phyloP scores from a whole-genome alignment of 2,797 vertebrate species.

The Hybognathus amarus region DNA sequence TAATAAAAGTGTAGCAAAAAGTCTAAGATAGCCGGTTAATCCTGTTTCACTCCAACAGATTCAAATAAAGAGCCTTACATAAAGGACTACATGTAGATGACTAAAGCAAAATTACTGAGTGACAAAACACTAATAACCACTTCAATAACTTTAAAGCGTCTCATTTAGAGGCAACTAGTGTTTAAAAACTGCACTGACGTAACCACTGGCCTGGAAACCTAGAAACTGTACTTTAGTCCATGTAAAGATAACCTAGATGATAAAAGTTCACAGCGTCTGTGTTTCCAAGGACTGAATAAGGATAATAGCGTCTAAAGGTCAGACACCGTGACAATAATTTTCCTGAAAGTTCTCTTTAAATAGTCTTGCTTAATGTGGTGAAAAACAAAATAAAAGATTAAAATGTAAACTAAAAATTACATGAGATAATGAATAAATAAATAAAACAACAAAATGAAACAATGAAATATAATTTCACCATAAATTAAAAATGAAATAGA shows the following conservation, averaged over 20 bases:
- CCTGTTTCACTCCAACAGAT: not conserved
- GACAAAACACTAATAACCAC: not conserved
- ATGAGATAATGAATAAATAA: not conserved
- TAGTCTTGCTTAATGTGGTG: not conserved
- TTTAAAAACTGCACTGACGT: not conserved
- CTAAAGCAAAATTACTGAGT: not conserved
- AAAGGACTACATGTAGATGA: constrained; percentile 4
- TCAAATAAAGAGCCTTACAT: constrained; percentile 17
- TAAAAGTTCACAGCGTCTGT: not conserved
- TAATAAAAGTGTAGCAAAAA: not conserved
- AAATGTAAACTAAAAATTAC: not conserved
- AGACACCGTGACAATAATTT: not conserved
- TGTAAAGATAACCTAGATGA: not conserved
- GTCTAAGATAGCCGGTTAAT: constrained; percentile 9
- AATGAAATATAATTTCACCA: too few species aligned
- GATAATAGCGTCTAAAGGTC: not conserved
- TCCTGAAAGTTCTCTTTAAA: not conserved
- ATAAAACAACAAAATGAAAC: too few species aligned
- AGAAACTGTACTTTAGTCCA: constrained; percentile 7
- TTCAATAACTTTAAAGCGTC: not conserved
- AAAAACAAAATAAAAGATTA: not conserved
- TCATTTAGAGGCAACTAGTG: not conserved
- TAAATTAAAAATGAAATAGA: too few species aligned
- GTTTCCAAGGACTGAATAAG: not conserved
- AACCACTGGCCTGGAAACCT: constrained; percentile 28